phyloP scores from a whole-genome alignment of 2,888 invertebrate species.

The Torymus auratus region DNA sequence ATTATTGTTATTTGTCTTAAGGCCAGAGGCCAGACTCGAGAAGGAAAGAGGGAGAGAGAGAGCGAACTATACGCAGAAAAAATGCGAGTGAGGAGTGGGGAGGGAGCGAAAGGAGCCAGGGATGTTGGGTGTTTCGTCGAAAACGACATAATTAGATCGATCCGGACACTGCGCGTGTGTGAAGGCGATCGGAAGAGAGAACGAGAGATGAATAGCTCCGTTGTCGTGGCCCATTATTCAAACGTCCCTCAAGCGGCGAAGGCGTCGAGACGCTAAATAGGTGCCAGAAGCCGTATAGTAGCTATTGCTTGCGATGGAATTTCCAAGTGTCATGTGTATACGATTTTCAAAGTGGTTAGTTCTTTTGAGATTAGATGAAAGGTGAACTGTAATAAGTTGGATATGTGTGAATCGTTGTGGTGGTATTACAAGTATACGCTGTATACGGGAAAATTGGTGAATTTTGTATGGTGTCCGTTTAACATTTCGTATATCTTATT shows the following conservation, averaged over 20 bases:
- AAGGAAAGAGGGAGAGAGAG: neutral
- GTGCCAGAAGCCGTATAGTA: too few species aligned
- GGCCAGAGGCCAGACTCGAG: neutral
- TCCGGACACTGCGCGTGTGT: constrained; percentile 12
- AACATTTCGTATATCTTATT: too few species aligned
- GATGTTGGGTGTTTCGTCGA: constrained; percentile 49
- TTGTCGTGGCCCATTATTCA: constrained; percentile 30
- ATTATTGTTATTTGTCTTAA: constrained; percentile 59
- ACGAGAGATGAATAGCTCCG: neutral
- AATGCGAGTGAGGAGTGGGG: constrained; percentile 61
- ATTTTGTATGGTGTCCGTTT: too few species aligned
- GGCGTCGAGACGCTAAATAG: constrained; percentile 9
- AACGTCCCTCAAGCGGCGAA: constrained; percentile 32
- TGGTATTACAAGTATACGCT: too few species aligned
- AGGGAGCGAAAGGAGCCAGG: constrained; percentile 43
- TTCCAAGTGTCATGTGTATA: neutral
- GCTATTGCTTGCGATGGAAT: neutral
- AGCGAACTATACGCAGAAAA: neutral
- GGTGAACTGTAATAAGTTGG: neutral
- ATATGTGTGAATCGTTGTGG: too few species aligned
- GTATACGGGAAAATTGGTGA: too few species aligned
- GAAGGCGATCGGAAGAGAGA: neutral
- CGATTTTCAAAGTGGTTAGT: neutral
- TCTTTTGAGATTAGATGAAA: neutral
- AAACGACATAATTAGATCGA: constrained; percentile 60